Percentiles rank a stretch among this genome's conserved stretches.
Conservation (phyloP, 2,888 invertebrate species). For the Xestia rhomboidea region DNA sequence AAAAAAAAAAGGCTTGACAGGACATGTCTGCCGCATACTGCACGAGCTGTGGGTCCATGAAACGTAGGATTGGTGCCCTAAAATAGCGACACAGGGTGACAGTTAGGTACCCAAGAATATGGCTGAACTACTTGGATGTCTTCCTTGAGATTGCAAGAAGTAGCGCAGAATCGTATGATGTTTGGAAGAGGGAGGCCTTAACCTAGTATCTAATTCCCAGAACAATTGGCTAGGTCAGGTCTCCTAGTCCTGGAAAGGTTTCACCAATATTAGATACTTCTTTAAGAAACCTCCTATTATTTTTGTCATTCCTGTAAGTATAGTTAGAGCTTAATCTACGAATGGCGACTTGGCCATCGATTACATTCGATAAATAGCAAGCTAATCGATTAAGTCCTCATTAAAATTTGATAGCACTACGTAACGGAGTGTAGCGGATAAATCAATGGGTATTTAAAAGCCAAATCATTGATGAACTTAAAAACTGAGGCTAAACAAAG, state of each 20-base stretch:
- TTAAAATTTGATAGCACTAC: not conserved
- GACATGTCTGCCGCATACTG: not conserved
- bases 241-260: not conserved
- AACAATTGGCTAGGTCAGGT: not conserved
- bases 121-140: not conserved
- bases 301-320: conserved; percentile 29
- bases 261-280: not conserved
- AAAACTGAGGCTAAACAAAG: conserved; percentile 1
- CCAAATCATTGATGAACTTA: conserved; percentile 19
- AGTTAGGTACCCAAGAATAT: not conserved
- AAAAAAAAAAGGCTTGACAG: no score
- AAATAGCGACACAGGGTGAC: not conserved
- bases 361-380: conserved; percentile 21
- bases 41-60: not conserved
- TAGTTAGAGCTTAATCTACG: not conserved
- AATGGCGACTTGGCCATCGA: conserved; percentile 27
- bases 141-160: not conserved
- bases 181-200: no score
- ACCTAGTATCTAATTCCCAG: not conserved
- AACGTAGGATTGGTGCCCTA: not conserved
- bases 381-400: conserved; percentile 43
- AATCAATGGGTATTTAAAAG: conserved; percentile 42
- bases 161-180: not conserved
- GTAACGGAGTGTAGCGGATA: conserved; percentile 37
- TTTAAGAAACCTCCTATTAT: not conserved